These are phyloP conservation scores for Tribolium freemani DNA, from an alignment of 2,888 invertebrate species.

Conservation along the genomic window DNA sequence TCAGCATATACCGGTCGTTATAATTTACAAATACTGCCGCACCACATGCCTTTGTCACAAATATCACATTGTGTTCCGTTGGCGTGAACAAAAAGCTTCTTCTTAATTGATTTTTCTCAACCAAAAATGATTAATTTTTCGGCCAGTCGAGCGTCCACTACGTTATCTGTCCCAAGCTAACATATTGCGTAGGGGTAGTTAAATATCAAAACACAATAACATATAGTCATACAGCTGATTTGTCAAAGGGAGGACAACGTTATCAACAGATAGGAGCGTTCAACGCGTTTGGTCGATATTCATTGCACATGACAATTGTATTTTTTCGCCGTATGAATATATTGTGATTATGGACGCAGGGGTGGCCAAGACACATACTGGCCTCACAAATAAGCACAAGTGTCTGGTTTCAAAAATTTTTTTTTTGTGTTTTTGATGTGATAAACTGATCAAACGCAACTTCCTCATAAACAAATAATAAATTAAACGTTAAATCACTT, in stretches of 20 bases:
- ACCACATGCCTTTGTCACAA: conserved; percentile 38
- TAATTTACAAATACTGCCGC: conserved; percentile 42
- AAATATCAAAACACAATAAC: conserved; percentile 66
- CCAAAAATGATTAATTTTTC: conserved; percentile 38
- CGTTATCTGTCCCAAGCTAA: conserved; percentile 59
- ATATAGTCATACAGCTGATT: conserved; percentile 53
- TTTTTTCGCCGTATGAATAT: conserved; percentile 62
- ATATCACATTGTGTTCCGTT: conserved; percentile 27
- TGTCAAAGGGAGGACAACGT: conserved; percentile 36
- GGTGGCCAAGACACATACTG: conserved; percentile 26
- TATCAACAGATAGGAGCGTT: conserved; percentile 46
- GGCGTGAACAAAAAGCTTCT: conserved; percentile 11
- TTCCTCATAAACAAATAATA: too few species aligned
- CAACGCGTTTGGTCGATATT: conserved; percentile 54
- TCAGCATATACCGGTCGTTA: conserved; percentile 55
- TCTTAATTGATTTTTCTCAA: conserved; percentile 41
- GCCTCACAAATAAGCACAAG: not conserved
- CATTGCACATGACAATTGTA: conserved; percentile 63
- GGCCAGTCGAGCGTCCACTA: conserved; percentile 48
- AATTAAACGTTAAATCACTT: too few species aligned
- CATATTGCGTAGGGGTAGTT: conserved; percentile 65
- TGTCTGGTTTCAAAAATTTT: not conserved
- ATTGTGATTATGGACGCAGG: conserved; percentile 53
- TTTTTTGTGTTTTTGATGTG: too few species aligned
- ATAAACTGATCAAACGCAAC: too few species aligned